Percentiles rank a stretch among this genome's conserved stretches.
phyloP scores from a whole-genome alignment of 2,797 vertebrate genomes.

The Numenius phaeopus region DNA sequence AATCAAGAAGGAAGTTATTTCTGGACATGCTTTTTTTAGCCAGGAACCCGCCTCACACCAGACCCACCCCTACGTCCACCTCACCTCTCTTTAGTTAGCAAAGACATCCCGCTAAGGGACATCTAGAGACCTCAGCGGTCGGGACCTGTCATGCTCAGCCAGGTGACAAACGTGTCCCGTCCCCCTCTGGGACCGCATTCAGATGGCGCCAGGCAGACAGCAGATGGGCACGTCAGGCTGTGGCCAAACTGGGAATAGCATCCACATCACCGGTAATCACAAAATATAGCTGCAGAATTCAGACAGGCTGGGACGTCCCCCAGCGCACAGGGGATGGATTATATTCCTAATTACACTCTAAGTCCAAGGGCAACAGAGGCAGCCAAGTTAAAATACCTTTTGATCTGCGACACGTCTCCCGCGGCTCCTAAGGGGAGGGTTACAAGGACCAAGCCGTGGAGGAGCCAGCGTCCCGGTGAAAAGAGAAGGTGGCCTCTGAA shows the following conservation, averaged over 20 bases:
- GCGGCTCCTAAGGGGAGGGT: background rate
- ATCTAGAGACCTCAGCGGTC: background rate
- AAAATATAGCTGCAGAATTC: background rate
- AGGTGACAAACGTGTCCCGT: background rate
- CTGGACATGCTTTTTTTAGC: background rate
- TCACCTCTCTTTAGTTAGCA: background rate
- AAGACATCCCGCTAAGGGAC: background rate
- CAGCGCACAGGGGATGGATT: background rate
- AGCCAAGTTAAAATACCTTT: background rate
- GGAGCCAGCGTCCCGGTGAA: background rate
- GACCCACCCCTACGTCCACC: background rate
- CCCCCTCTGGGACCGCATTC: background rate
- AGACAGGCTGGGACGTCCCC: background rate
- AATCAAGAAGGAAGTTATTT: background rate
- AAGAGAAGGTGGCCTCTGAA: accelerated
- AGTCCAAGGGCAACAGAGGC: background rate
- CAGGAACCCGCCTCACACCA: background rate
- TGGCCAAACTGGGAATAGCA: background rate
- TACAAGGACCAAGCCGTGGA: background rate
- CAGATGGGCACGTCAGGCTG: slow-evolving; percentile 15
- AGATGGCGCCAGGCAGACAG: background rate
- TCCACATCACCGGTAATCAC: background rate
- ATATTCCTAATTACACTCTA: background rate
- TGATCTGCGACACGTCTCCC: background rate
- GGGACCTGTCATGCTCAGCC: background rate